Conservation (phyloP, 2,797 vertebrate genomes). For the Percopsis omiscomaycus region DNA sequence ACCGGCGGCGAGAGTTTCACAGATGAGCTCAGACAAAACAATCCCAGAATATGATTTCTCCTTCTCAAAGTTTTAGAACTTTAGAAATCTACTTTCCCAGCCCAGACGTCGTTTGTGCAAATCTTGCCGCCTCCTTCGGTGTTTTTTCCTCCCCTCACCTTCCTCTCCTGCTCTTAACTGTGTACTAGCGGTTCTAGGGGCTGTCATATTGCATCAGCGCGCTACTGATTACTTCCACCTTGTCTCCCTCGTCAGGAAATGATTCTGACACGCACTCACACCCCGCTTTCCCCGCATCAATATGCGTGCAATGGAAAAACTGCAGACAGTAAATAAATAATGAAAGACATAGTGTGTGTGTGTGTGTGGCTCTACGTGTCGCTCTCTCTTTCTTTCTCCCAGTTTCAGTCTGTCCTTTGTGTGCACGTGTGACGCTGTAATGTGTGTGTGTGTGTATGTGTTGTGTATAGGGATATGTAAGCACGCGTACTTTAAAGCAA, state of each 20-base stretch:
- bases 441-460: constrained; percentile 38
- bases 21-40: constrained; percentile 49
- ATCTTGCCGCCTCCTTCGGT: constrained; percentile 65
- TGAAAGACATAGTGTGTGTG: constrained; percentile 68
- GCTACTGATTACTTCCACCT: constrained; percentile 85
- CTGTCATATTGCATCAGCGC: constrained; percentile 83
- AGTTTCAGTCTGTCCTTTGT: constrained; percentile 56
- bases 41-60: constrained; percentile 42
- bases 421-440: constrained; percentile 44
- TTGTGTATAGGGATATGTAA: constrained; percentile 35
- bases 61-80: constrained; percentile 68
- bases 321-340: constrained; percentile 83
- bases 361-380: constrained; percentile 49
- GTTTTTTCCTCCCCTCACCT: constrained; percentile 33
- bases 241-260: constrained; percentile 85
- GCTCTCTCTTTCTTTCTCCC: constrained; percentile 42
- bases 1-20: constrained; percentile 26
- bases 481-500: background rate
- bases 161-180: constrained; percentile 74
- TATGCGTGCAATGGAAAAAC: constrained; percentile 81
- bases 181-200: constrained; percentile 73
- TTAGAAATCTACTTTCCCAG: constrained; percentile 64
- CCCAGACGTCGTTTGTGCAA: constrained; percentile 63
- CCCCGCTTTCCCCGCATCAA: constrained; percentile 81
- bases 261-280: constrained; percentile 82